Percentiles rank a stretch among this genome's conserved stretches.
phyloP scores from a whole-genome alignment of 2,113 vertebrate species.

The Zonotrichia leucophrys region DNA sequence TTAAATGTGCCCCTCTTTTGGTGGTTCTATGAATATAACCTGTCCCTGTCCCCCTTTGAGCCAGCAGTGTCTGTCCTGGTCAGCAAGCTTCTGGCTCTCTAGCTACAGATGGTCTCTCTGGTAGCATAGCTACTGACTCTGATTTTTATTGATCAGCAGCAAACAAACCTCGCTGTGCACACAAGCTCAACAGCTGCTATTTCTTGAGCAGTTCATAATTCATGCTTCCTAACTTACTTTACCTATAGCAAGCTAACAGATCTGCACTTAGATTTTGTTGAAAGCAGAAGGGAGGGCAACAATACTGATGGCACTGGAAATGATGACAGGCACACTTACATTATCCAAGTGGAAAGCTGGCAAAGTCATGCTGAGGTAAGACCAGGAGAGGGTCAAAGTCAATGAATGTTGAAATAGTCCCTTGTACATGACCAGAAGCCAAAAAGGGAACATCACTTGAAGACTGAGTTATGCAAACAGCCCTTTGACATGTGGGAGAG shows the following conservation, averaged over 20 bases:
- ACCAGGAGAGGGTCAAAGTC: not conserved
- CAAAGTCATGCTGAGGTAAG: not conserved
- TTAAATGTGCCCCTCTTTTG: not conserved
- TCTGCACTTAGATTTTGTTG: not conserved
- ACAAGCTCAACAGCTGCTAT: slow-evolving; percentile 64
- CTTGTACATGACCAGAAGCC: not conserved
- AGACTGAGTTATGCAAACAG: not conserved
- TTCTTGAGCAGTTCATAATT: slow-evolving; percentile 65
- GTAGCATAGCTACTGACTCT: slow-evolving; percentile 52
- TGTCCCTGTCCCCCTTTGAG: not conserved
- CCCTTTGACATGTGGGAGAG: not conserved
- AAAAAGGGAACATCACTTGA: not conserved
- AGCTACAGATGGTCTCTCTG: slow-evolving; percentile 58
- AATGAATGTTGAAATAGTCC: not conserved
- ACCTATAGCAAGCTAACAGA: slow-evolving; percentile 11
- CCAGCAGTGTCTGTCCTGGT: not conserved
- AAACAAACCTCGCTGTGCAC: slow-evolving; percentile 59
- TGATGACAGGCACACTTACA: not conserved
- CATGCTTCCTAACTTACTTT: slow-evolving; percentile 45
- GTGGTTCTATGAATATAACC: not conserved
- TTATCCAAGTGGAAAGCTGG: not conserved
- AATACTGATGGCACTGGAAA: not conserved
- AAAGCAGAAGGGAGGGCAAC: not conserved
- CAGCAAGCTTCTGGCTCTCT: slow-evolving; percentile 43
- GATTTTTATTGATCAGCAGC: slow-evolving; percentile 69